Conservation (phyloP, 2,113 vertebrate genomes). For the Gavia stellata region DNA sequence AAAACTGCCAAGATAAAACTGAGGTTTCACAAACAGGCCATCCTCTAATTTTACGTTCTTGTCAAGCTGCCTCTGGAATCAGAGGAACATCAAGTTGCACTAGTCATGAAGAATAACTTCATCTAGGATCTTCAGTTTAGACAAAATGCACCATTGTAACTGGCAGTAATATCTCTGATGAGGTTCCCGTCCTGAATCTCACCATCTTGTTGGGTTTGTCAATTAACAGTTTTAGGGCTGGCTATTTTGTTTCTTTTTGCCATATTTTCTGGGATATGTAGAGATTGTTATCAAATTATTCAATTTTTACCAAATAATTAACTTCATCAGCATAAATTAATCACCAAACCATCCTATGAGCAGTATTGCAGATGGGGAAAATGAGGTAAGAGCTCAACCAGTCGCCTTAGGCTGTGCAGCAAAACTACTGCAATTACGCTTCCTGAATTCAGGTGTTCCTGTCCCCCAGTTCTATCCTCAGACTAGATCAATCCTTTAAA, state of each 20-base stretch:
- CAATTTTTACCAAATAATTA: background rate
- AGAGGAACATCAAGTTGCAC: background rate
- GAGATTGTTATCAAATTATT: background rate
- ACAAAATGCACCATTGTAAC: background rate
- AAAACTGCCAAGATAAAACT: background rate
- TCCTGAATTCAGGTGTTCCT: background rate
- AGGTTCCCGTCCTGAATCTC: background rate
- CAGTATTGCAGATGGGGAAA: background rate
- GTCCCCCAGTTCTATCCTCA: background rate
- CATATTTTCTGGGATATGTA: background rate
- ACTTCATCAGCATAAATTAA: conserved; percentile 9
- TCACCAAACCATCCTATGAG: background rate
- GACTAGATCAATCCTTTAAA: background rate
- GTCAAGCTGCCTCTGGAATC: background rate
- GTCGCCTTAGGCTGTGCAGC: background rate
- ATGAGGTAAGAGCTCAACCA: background rate
- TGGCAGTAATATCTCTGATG: background rate
- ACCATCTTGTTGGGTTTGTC: background rate
- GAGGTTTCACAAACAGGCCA: background rate
- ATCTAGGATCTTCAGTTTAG: background rate
- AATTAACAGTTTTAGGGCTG: background rate
- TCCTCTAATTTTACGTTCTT: background rate
- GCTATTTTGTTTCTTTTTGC: background rate
- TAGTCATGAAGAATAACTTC: background rate
- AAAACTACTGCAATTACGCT: background rate